Base-by-base conservation (phyloP, 1,140 invertebrate genomes). In the Drosophila fuyamai region DNA sequence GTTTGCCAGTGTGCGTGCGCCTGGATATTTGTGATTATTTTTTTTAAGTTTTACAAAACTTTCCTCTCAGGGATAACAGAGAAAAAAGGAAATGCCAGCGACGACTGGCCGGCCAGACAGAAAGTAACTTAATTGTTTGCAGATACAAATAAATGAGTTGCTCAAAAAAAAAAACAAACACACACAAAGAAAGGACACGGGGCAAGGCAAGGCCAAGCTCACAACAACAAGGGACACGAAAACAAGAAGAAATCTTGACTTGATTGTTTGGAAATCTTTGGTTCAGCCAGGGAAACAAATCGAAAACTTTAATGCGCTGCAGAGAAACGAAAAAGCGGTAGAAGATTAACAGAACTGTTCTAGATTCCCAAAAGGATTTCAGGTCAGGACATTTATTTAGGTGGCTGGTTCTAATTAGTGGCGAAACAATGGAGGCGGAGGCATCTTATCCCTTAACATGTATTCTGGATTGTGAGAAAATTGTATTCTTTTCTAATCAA, bases 61-160 rank as follows among this genome's bases (percentile, higher is more conserved):
- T 85, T 85, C 77, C 40, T 54, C 67, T 67, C 58, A 63, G 41
- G 51, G 46, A 44, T 40, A 44, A 43, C 51, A 56, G 57, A 32
- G 16, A 50, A 41, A 16, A 55, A 71, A 70, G 51, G 54, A 71
- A 71, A 70, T 71, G 16, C 51, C 66, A 71, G 67, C 67, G 67
- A 71, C 67, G 67, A 71, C 43, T 71, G 63, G 35, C 67, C 53
- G 65, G 67, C 51, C 67, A 71, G 66, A 72, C 59, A 53, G 71
- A 77, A 78, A 81, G 66, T 75, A 88, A 80, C 84, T 89, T 89
- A 89, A 89, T 89, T 89, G 84, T 89, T 89, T 81, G 84, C 80
- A 88, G 80, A 84, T 83, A 74, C 79, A 83, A 88, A 86, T 79
- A 86, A 89, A 88, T 80, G 86, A 83, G 76, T 79, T 89, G 67